Evolutionary conservation across 2,113 vertebrate species (phyloP), one percentile per base, ranked within the genome.

Genomic region (Notothenia rossii): DNA sequence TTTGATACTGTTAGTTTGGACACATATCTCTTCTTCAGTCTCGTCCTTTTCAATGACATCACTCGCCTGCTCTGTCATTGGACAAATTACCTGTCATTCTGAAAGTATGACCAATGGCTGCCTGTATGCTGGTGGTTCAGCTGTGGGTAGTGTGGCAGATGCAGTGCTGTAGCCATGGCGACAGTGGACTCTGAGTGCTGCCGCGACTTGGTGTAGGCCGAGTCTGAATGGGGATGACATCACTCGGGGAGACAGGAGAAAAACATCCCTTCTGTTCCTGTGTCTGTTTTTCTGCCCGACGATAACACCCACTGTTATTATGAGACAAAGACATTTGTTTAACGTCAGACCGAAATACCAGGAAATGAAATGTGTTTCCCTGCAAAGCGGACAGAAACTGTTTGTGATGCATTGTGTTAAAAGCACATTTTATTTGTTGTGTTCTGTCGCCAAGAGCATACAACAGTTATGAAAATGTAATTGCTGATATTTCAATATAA

Each of bases 141-240:
- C 40, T 0, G 59, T 2, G 40, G 58, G 61, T 55, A 62, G 61
- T 15, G 49, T 54, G 77, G 81, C n/a, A 62, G 86, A 78, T 75
- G 85, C 84, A 61, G 75, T 3, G 81, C 75, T 79, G 92, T 91
- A 67, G 63, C 86, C 89, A 91, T 91, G 90, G 88, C 13, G 82
- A 93, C 82, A 86, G 84, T 75, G 90, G 90, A 93, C 92, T 90
- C 90, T 89, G 88, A 89, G 78, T 17, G 22, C 75, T 43, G 72
- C 84, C 88, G 74, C 72, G 54, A 79, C 76, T 83, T 65, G 79
- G 84, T 79, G 92, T 88, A 40, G 88, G 90, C 83, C 76, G 89
- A 86, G 76, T 84, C 89, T 91, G 88, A 88, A 88, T 84, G 85
- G 46, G 46, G 77, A 87, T 92, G 91, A 92, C 88, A 86, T 90